Percentiles rank a stretch among this genome's conserved stretches.
These are phyloP conservation scores for Diachrysia chrysitis DNA, from an alignment of 2,888 invertebrate genomes.

Conservation along the genomic window DNA sequence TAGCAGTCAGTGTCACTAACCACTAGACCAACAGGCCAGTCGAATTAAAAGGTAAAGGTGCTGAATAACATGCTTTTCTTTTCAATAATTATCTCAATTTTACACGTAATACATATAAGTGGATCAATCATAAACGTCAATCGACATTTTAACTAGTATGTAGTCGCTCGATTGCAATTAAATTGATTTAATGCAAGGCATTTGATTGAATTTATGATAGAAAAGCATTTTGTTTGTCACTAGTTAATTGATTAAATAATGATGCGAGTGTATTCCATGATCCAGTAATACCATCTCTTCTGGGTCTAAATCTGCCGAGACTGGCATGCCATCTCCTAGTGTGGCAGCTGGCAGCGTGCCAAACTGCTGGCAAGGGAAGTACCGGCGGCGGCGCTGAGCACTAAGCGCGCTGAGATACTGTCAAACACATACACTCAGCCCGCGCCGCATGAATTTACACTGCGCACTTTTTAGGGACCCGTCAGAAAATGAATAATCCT, in stretches of 20 bases:
- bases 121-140: neutral
- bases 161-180: neutral
- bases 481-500: neutral
- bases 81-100: neutral
- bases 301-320: neutral
- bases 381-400: neutral
- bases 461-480: conserved; percentile 3
- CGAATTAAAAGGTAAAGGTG: too few relatives aligned
- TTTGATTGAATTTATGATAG: too few relatives aligned
- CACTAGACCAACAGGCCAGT: too few relatives aligned
- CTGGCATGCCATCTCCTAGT: conserved; percentile 2
- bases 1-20: too few relatives aligned
- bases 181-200: too few relatives aligned
- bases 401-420: conserved; percentile 4
- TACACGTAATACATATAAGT: neutral
- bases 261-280: neutral
- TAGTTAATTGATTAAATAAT: neutral
- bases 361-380: conserved; percentile 4
- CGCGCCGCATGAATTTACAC: conserved; percentile 2
- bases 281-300: neutral
- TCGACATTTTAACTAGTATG: neutral
- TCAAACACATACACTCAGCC: conserved; percentile 10
- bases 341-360: neutral
- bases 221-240: too few relatives aligned
- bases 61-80: too few relatives aligned